Base-by-base conservation (phyloP, 2,888 invertebrate genomes). In the Ceraclea dissimilis region DNA sequence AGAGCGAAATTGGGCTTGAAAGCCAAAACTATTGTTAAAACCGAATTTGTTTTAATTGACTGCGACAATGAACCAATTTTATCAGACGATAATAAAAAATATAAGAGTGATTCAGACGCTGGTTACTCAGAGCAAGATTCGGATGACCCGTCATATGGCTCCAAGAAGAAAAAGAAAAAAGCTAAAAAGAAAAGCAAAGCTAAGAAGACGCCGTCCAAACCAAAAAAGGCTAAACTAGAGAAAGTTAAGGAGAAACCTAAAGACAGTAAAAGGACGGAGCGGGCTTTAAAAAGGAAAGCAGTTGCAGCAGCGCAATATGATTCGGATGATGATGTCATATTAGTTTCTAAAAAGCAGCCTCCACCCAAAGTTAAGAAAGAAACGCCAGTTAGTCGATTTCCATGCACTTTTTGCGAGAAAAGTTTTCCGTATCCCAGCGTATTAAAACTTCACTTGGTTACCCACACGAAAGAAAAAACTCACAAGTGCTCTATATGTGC, bases 401-500 rank as follows among this genome's bases (percentile, higher is more conserved):
- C 65, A 2, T 73, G 73, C 52, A 65, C 65, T 31, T 60, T 70
- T 8, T 73, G 73, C 59, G 66, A 70, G 16, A 72, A 72, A 59
- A 65, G 66, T 39, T 73, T 73, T 60, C 62, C 71, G 0, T 72
- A 71, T 63, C 72, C 71, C 1, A 72, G 71, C 0, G 71, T 71
- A 49, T 61, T 73, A 16, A 66, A 65, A 44, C 70, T 72, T 18
- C 73, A 73, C 44, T 51, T 65, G 50, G 71, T 70, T 52, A 66
- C 66, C 2, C 73, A 73, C 54, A 63, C 60, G 2, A 61, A 60
- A 34, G 57, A 61, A 48, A 61, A 62, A 49, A 53, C 54, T 8
- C 58, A 58, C 56, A 61, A 59, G 49, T 62, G 62, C 39, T 54
- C 57, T 8, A 52, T 62, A 6, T 62, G 62, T 18, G 11, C 62